Evolutionary conservation across 2,797 vertebrate genomes (phyloP).

Genomic region (Acipenser transmontanus): DNA sequence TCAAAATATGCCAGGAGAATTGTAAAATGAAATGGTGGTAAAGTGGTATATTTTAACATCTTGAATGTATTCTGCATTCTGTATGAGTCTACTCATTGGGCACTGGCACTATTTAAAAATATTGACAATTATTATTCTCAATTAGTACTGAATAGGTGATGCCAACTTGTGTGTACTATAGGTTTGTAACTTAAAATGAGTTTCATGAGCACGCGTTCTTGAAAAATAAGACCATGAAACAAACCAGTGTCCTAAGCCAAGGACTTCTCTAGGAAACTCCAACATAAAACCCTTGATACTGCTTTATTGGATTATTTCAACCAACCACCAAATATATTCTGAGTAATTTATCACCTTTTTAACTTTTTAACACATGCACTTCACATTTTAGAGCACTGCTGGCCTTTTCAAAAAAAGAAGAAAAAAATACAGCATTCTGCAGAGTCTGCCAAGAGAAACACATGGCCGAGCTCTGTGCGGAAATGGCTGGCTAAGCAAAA

Average conservation of each 20-base stretch:
- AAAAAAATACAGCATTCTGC: not conserved
- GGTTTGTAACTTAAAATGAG: too few species aligned
- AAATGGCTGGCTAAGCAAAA: conserved; percentile 5
- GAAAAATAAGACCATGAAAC: too few species aligned
- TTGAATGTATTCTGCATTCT: too few species aligned
- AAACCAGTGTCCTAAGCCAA: not conserved
- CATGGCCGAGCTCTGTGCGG: not conserved
- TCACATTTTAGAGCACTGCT: conserved; percentile 7
- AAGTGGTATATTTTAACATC: too few species aligned
- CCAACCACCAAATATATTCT: conserved; percentile 3
- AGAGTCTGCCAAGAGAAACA: conserved; percentile 1
- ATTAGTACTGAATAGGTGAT: too few species aligned
- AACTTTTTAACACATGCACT: conserved; percentile 9
- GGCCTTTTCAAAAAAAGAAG: not conserved
- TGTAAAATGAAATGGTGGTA: too few species aligned
- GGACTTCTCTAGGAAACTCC: not conserved
- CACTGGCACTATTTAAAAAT: too few species aligned
- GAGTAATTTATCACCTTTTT: conserved; percentile 15
- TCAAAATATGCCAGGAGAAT: too few species aligned
- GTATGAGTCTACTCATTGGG: too few species aligned
- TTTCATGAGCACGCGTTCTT: too few species aligned
- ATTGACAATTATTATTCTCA: too few species aligned
- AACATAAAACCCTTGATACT: not conserved
- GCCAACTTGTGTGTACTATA: too few species aligned
- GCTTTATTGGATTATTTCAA: not conserved